phyloP scores from a whole-genome alignment of 2,113 vertebrate species.

The Zosterops pallidus region DNA sequence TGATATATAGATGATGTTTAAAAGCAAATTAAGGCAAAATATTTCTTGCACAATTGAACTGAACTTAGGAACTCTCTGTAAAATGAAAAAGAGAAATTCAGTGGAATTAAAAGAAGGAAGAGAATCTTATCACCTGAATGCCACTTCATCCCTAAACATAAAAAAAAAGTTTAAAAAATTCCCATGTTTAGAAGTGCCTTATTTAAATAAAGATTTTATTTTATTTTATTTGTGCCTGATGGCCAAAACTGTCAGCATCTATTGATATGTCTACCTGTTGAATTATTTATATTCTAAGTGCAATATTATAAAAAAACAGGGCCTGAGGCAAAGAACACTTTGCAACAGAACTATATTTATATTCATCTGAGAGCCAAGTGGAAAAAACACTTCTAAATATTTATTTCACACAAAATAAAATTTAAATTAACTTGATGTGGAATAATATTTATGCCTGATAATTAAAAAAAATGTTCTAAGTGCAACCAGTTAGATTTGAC shows the following conservation, averaged over 20 bases:
- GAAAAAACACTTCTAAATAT: neutral
- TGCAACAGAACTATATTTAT: neutral
- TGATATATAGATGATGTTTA: neutral
- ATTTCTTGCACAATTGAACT: neutral
- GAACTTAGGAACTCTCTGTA: neutral
- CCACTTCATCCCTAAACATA: neutral
- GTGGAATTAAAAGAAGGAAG: neutral
- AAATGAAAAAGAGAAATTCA: neutral
- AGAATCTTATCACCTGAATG: neutral
- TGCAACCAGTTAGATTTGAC: neutral
- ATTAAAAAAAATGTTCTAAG: neutral
- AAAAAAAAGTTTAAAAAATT: neutral
- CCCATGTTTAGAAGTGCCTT: neutral
- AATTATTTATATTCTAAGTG: neutral
- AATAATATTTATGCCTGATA: neutral
- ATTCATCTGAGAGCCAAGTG: neutral
- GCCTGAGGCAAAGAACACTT: neutral
- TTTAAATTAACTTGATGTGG: neutral
- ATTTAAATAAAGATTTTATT: neutral
- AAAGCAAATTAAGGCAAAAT: neutral
- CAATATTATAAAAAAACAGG: neutral
- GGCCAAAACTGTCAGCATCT: neutral
- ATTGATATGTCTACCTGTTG: neutral
- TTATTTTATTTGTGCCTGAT: neutral
- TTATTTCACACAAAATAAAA: neutral